A percentile compares a stretch with the other conserved stretches of the same genome.
Conservation (phyloP, 2,113 vertebrate genomes). For the Elaphurus davidianus region DNA sequence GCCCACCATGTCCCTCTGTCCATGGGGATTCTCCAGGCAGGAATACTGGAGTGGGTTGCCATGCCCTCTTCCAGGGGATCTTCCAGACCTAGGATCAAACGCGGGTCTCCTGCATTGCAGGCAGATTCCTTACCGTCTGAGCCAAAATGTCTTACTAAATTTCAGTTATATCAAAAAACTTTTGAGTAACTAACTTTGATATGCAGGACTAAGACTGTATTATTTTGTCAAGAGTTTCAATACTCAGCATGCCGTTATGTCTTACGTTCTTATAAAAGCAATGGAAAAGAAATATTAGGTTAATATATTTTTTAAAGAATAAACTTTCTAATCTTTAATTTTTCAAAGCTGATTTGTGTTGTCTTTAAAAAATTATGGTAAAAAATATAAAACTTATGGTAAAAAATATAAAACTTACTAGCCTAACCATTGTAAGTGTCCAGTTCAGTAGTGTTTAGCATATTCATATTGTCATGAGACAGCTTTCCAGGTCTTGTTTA, state of each 20-base stretch:
- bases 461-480: neutral
- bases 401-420: neutral
- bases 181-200: neutral
- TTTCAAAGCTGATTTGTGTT: neutral
- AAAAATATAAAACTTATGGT: neutral
- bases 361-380: neutral
- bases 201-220: neutral
- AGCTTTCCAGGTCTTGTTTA: neutral
- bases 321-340: neutral
- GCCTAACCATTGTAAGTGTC: neutral
- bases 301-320: neutral
- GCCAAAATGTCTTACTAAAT: neutral
- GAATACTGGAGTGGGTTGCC: neutral
- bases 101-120: neutral
- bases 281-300: neutral
- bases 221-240: constrained; percentile 13
- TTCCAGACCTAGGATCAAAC: neutral
- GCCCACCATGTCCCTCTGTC: neutral
- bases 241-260: constrained; percentile 10
- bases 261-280: neutral
- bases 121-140: neutral
- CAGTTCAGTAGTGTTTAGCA: neutral
- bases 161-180: constrained; percentile 7
- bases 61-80: neutral
- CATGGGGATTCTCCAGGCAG: neutral